Conservation (phyloP, 1,140 invertebrate species). For the Akabosia matsudoensis region DNA sequence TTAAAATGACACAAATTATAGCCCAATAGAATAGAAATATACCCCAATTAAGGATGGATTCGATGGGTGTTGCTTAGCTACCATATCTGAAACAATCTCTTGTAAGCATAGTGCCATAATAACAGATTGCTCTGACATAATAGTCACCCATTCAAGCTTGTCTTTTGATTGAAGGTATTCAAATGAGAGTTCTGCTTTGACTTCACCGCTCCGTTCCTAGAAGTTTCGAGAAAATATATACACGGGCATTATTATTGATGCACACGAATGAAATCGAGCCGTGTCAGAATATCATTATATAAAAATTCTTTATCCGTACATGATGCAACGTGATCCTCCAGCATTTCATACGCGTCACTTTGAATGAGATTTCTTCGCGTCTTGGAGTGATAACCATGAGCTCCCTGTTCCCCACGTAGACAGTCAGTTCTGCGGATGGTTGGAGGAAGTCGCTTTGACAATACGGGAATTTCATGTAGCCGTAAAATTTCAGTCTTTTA, state of each 20-base stretch:
- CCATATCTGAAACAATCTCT: conserved; percentile 89
- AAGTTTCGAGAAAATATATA: neutral
- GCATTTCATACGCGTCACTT: conserved; percentile 90
- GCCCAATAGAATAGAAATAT: conserved; percentile 51
- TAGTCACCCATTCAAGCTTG: conserved; percentile 85
- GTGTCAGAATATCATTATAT: conserved; percentile 25
- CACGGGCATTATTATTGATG: no score
- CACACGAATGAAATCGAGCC: neutral
- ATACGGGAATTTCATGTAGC: conserved; percentile 76
- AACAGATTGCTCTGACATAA: conserved; percentile 85
- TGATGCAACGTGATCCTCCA: conserved; percentile 87
- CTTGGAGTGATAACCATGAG: conserved; percentile 62
- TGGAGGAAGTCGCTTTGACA: conserved; percentile 76
- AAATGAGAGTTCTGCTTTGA: conserved; percentile 74
- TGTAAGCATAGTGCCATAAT: conserved; percentile 92
- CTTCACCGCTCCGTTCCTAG: conserved; percentile 38
- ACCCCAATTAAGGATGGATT: conserved; percentile 50
- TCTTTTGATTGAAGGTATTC: conserved; percentile 94
- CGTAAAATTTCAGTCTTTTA: conserved; percentile 78
- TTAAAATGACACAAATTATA: conserved; percentile 50
- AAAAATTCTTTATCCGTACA: conserved; percentile 54
- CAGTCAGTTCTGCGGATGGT: conserved; percentile 62
- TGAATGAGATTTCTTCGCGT: conserved; percentile 73
- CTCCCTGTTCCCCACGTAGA: conserved; percentile 74
- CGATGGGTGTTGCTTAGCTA: conserved; percentile 67